Conservation (phyloP, 1,140 invertebrate genomes). For the Hyphantria cunea region DNA sequence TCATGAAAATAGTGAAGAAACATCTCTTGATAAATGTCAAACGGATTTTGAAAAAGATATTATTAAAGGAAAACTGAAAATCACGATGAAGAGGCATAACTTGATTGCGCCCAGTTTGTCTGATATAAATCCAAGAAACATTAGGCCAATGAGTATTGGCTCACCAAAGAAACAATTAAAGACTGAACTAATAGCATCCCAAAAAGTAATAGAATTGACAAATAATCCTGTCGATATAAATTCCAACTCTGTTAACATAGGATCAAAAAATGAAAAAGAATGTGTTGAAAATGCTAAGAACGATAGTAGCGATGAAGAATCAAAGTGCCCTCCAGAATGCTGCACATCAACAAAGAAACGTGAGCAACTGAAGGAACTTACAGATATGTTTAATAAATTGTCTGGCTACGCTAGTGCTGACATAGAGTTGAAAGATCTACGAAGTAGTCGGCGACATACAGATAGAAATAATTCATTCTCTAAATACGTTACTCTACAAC, state of each 20-base stretch:
- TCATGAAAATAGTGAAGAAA: neutral
- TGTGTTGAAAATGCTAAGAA: neutral
- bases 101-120: slow-evolving; percentile 41
- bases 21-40: neutral
- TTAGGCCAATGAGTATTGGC: slow-evolving; percentile 53
- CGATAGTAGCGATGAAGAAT: neutral
- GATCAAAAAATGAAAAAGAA: neutral
- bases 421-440: slow-evolving; percentile 26
- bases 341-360: neutral
- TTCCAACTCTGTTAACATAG: neutral
- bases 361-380: neutral
- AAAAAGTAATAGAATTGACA: slow-evolving; percentile 1
- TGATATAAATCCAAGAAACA: slow-evolving; percentile 50
- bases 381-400: slow-evolving; percentile 5
- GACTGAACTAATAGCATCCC: neutral
- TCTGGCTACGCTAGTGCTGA: neutral
- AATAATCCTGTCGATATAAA: neutral
- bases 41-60: neutral
- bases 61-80: neutral
- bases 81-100: neutral
- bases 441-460: neutral
- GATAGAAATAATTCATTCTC: slow-evolving; percentile 25
- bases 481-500: slow-evolving; percentile 35
- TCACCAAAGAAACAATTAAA: neutral
- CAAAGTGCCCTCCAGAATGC: neutral